A percentile compares a stretch with the other conserved stretches of the same genome.
These are phyloP conservation scores for Gallirallus australis DNA, from an alignment of 2,797 vertebrate genomes.

Conservation along the genomic window DNA sequence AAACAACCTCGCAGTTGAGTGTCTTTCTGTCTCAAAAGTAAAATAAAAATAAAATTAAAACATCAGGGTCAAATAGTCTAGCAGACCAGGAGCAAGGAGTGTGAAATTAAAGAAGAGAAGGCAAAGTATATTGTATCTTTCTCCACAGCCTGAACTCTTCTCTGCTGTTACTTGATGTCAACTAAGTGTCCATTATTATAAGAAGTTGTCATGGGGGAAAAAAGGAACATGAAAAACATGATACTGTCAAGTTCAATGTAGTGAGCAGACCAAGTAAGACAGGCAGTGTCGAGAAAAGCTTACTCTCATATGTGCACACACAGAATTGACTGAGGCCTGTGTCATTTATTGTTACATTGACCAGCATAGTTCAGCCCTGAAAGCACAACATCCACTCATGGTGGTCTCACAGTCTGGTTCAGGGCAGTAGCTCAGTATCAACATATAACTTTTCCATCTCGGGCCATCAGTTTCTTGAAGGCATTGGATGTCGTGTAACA, in stretches of 20 bases:
- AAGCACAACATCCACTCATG: neutral
- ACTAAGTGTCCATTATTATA: neutral
- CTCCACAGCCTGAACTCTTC: neutral
- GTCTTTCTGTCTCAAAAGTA: too few species aligned
- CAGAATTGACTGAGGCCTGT: neutral
- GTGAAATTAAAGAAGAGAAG: neutral
- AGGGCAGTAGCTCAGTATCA: neutral
- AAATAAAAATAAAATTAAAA: neutral
- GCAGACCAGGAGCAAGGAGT: neutral
- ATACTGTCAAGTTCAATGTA: neutral
- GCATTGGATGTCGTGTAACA: neutral
- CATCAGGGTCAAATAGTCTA: neutral
- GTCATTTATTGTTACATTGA: neutral
- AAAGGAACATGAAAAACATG: neutral
- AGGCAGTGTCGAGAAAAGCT: neutral
- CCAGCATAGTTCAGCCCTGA: fast-evolving
- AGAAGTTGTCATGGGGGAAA: neutral
- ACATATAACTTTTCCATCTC: neutral
- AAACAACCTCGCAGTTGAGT: too few species aligned
- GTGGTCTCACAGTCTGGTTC: neutral
- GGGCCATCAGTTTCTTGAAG: neutral
- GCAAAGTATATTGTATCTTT: neutral
- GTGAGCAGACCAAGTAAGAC: neutral
- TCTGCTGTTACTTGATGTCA: neutral
- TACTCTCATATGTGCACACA: fast-evolving